A percentile compares a stretch with the other conserved stretches of the same genome.
Evolutionary conservation across 2,797 vertebrate species (phyloP).

Genomic region (Tiaroga cobitis): DNA sequence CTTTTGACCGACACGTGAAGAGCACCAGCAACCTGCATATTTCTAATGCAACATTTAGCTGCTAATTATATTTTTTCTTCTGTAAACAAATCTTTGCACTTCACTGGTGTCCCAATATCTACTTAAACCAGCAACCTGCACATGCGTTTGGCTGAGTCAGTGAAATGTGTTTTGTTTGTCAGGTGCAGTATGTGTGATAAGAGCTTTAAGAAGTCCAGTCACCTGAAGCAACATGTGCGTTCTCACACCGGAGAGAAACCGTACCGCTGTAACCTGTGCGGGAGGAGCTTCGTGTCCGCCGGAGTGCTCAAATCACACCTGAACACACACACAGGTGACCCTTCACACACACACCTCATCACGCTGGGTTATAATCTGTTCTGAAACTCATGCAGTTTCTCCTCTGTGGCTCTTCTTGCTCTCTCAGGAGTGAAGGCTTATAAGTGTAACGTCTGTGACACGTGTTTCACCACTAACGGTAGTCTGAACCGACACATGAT

Average conservation of each 20-base stretch:
- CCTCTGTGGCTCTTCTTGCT: background rate
- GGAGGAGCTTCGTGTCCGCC: conserved; percentile 93
- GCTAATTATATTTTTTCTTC: background rate
- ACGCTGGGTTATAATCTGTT: background rate
- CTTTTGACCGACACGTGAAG: too few species aligned
- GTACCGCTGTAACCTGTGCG: conserved; percentile 91
- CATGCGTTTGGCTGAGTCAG: too few species aligned
- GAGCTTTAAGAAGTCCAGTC: conserved; percentile 97
- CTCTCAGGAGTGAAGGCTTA: conserved; percentile 91
- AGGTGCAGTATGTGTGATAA: conserved; percentile 93
- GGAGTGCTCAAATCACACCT: conserved; percentile 97
- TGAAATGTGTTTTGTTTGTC: conserved; percentile 5
- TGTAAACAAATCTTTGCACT: background rate
- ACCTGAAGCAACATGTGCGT: conserved; percentile 95
- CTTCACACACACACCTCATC: background rate
- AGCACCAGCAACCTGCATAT: too few species aligned
- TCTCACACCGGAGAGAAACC: conserved; percentile 98
- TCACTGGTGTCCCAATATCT: background rate
- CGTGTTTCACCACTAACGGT: conserved; percentile 96
- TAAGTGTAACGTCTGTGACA: conserved; percentile 89
- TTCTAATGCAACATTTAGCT: background rate
- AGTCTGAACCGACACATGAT: conserved; percentile 97
- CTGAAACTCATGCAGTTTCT: background rate
- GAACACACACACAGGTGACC: conserved; percentile 94
- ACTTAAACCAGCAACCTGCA: background rate